Base-by-base conservation (phyloP, 1,140 invertebrate species). In the Paraescarpia echinospica region DNA sequence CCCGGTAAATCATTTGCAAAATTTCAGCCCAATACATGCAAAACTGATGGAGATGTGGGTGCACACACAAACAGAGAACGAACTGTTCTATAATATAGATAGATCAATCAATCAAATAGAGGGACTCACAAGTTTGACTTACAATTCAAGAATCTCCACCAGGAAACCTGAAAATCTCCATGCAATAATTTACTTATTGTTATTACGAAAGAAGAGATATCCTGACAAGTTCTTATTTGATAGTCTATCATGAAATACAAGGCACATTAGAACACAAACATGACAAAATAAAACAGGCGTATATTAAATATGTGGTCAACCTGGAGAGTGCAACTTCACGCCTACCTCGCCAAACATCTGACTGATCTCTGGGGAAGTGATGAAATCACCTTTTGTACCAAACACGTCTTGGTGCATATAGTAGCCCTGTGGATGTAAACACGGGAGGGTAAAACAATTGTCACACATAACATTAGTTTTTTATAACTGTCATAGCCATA, bases 291-390 rank as follows among this genome's bases (percentile, higher is more conserved):
- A 2, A 77, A 31, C 22, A 77, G 59, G 59, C 22, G 4, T 77
- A 27, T 31, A 27, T 77, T 18, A 77, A 77, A 77, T 18, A 31
- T 27, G 8, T 41, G 41, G 41, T 41, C 41, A 4, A 41, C 41
- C 41, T 41, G 41, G 41, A 41, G 41, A 12, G 12, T 6, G 41
- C 12, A 41, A 41, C 41, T 41, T 41, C 12, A 41, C 22, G 22
- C 59, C 59, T 91, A 91, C 98, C 96, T 99, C 99, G 92, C 99
- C 99, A 97, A 99, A 99, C 94, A 99, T 97, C 96, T 99, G 98
- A 94, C 97, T 98, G 91, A 99, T 98, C 97, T 99, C 99, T 34
- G 99, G 99, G 9, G 99, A 99, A 33, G 99, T 99, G 93, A 98
- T 98, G 95, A 99, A 99, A 96, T 99, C 99, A 27, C 99, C 99